phyloP scores from a whole-genome alignment of 2,888 invertebrate species.

The Phengaris alcon region DNA sequence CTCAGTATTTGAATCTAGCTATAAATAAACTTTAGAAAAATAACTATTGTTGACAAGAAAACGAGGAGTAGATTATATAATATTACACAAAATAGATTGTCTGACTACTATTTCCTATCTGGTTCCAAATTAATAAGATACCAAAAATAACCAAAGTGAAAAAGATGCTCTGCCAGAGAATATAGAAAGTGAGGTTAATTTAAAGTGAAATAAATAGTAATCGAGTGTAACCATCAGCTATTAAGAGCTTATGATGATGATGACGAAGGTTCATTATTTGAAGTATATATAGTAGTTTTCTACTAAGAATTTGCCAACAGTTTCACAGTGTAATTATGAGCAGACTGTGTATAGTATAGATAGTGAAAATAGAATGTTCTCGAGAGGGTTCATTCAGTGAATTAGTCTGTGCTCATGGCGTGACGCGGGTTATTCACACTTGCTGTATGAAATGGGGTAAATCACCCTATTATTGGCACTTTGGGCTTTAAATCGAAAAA shows the following conservation, averaged over 20 bases:
- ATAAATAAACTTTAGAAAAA: background rate
- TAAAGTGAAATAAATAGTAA: too few relatives aligned
- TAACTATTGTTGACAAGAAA: too few relatives aligned
- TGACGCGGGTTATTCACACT: conserved; percentile 62
- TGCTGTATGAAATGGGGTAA: conserved; percentile 15
- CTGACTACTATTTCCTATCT: too few relatives aligned
- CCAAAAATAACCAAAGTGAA: too few relatives aligned
- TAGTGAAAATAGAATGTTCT: conserved; percentile 25
- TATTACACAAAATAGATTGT: too few relatives aligned
- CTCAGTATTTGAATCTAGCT: background rate
- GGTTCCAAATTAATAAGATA: too few relatives aligned
- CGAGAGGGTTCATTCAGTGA: conserved; percentile 39
- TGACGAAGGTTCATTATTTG: too few relatives aligned
- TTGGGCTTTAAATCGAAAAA: background rate
- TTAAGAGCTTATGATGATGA: too few relatives aligned
- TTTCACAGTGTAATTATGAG: conserved; percentile 33
- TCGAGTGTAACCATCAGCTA: too few relatives aligned
- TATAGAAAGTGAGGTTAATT: too few relatives aligned
- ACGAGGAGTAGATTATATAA: too few relatives aligned
- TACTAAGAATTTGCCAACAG: conserved; percentile 10
- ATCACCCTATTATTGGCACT: background rate
- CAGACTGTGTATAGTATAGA: conserved; percentile 28
- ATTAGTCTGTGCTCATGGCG: conserved; percentile 53
- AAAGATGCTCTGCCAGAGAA: too few relatives aligned
- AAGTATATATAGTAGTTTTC: background rate